phyloP scores from a whole-genome alignment of 1,140 invertebrate genomes.

The Pogonognathellus flavescens region DNA sequence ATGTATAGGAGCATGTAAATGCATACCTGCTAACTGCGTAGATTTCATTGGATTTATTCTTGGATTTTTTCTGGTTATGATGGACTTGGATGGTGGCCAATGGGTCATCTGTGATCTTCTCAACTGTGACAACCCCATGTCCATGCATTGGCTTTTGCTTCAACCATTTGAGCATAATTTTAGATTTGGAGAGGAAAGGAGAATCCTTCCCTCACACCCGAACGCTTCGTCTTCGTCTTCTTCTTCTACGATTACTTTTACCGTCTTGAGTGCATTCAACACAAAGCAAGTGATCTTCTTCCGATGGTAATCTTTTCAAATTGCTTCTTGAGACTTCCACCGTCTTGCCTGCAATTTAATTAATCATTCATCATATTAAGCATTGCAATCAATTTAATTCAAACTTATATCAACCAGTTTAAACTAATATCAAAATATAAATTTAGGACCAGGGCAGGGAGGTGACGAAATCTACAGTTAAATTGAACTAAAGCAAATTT shows the following conservation, averaged over 20 bases:
- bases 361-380: not conserved
- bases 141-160: conserved; percentile 62
- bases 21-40: conserved; percentile 66
- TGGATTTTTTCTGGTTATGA: conserved; percentile 61
- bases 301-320: not conserved
- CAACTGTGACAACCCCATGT: conserved; percentile 50
- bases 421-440: too few relatives aligned
- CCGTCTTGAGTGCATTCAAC: not conserved
- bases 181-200: conserved; percentile 42
- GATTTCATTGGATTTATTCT: conserved; percentile 65
- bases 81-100: conserved; percentile 66
- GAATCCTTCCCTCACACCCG: not conserved
- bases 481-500: too few relatives aligned
- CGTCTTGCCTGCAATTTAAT: not conserved
- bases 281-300: not conserved
- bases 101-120: conserved; percentile 65
- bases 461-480: too few relatives aligned
- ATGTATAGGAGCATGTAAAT: not conserved
- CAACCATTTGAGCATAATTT: conserved; percentile 66
- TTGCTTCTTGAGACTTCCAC: not conserved
- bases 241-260: not conserved
- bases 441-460: too few relatives aligned
- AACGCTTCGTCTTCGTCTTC: not conserved
- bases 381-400: too few relatives aligned
- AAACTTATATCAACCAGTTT: too few relatives aligned